Conservation (phyloP, 2,888 invertebrate genomes). For the Drosophila tanythrix region DNA sequence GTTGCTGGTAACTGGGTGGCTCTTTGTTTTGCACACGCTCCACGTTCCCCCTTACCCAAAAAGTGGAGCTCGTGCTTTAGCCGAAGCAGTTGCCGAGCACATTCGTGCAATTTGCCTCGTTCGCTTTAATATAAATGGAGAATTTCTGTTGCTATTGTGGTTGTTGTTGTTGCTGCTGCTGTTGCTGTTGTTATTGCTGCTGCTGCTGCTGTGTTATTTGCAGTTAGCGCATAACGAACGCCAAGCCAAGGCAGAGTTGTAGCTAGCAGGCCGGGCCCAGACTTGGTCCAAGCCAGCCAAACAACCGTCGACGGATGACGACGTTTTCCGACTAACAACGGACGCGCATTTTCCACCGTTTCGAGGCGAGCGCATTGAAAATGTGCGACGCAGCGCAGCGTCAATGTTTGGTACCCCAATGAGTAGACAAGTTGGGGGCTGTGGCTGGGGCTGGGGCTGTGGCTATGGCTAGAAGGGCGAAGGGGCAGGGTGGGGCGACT, state of each 20-base stretch:
- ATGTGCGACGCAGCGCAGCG: constrained; percentile 78
- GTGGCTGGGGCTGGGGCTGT: constrained; percentile 2
- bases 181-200: constrained; percentile 27
- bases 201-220: constrained; percentile 49
- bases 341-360: constrained; percentile 80
- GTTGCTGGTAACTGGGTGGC: constrained; percentile 63
- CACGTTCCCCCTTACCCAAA: constrained; percentile 19
- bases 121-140: constrained; percentile 59
- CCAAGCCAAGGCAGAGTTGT: constrained; percentile 59
- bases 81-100: constrained; percentile 53
- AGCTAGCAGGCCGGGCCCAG: constrained; percentile 50
- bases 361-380: constrained; percentile 81
- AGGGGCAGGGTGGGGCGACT: constrained; percentile 19
- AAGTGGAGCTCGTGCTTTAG: constrained; percentile 41
- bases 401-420: constrained; percentile 43
- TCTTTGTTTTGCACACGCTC: constrained; percentile 69
- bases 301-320: constrained; percentile 82
- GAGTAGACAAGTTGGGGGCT: constrained; percentile 24
- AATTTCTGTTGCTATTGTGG: constrained; percentile 37
- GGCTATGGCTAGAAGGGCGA: constrained; percentile 13
- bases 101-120: constrained; percentile 56
- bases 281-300: constrained; percentile 66
- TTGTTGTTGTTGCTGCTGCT: constrained; percentile 19
- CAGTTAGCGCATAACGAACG: constrained; percentile 61
- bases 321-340: constrained; percentile 82